Percentiles rank a stretch among this genome's conserved stretches.
These are phyloP conservation scores for Uropsilus gracilis DNA, from an alignment of 2,113 vertebrate species.

Conservation along the genomic window DNA sequence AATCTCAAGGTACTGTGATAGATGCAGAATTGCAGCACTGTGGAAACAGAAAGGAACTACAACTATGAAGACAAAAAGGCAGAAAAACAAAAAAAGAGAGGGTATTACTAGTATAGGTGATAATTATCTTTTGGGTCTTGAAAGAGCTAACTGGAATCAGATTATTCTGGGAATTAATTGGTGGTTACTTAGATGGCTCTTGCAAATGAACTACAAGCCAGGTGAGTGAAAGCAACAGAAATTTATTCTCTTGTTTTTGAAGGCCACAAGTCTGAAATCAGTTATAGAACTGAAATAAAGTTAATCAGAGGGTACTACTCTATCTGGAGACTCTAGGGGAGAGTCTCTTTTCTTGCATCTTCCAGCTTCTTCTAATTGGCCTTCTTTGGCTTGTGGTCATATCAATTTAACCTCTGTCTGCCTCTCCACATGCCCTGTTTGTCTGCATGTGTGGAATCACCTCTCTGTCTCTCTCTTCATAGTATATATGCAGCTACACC, in stretches of 20 bases:
- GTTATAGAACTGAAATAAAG: background rate
- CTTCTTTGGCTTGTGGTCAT: background rate
- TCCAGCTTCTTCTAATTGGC: background rate
- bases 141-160: background rate
- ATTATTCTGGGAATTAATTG: background rate
- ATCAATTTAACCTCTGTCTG: fast-evolving
- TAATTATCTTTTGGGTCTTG: background rate
- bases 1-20: background rate
- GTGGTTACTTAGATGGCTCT: background rate
- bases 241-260: background rate
- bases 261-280: background rate
- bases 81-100: background rate
- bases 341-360: background rate
- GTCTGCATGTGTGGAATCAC: background rate
- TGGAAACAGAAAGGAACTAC: background rate
- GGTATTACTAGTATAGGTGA: background rate
- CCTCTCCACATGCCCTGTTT: background rate
- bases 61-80: background rate
- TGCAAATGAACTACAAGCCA: background rate
- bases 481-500: background rate
- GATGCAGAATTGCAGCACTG: background rate
- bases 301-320: background rate
- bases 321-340: background rate
- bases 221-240: background rate
- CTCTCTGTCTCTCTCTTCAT: background rate